phyloP scores from a whole-genome alignment of 1,140 invertebrate species.

The Globodera rostochiensis region DNA sequence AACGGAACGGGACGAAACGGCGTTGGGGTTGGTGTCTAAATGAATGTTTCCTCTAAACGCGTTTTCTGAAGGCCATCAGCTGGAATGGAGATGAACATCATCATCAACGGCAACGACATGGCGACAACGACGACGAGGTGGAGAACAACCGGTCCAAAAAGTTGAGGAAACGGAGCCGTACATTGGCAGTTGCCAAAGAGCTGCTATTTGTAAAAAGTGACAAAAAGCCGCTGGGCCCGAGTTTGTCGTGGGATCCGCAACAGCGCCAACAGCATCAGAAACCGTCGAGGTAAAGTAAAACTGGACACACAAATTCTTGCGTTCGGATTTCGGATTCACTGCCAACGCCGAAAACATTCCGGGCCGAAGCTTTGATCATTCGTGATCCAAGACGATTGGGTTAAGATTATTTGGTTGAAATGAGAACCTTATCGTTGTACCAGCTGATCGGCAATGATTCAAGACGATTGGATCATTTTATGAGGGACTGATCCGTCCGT shows the following conservation, averaged over 20 bases:
- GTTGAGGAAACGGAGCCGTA: background rate
- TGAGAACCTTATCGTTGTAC: too few species aligned
- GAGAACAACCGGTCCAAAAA: slow-evolving; percentile 13
- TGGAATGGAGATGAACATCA: background rate
- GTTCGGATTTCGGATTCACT: too few species aligned
- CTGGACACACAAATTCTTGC: background rate
- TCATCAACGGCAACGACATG: background rate
- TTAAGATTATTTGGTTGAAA: too few species aligned
- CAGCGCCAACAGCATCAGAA: slow-evolving; percentile 40
- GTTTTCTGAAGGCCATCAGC: background rate
- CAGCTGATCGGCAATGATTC: too few species aligned
- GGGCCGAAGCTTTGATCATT: too few species aligned
- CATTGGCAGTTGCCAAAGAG: background rate
- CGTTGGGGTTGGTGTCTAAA: too few species aligned
- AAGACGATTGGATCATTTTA: too few species aligned
- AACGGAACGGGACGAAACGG: background rate
- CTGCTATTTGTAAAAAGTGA: slow-evolving; percentile 35
- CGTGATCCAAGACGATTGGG: too few species aligned
- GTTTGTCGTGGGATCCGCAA: slow-evolving; percentile 63
- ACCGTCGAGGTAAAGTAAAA: background rate
- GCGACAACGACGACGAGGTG: background rate
- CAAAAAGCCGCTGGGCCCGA: slow-evolving; percentile 59
- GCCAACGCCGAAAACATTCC: too few species aligned
- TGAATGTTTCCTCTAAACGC: too few species aligned
- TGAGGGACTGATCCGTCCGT: background rate